phyloP scores from a whole-genome alignment of 2,113 vertebrate genomes.

The Nicator chloris region DNA sequence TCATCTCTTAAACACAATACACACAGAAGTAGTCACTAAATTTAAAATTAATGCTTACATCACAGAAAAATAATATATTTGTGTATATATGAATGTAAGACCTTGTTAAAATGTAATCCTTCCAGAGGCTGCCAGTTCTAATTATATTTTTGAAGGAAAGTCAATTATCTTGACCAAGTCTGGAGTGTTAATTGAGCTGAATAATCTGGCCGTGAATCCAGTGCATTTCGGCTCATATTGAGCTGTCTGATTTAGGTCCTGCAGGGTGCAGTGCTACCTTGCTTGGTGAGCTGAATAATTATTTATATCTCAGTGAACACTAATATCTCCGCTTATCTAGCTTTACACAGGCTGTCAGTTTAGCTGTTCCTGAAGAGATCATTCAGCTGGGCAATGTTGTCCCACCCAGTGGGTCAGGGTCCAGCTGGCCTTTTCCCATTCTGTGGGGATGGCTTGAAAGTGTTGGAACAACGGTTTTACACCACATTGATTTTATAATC shows the following conservation, averaged over 20 bases:
- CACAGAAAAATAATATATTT: background rate
- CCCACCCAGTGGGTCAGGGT: conserved; percentile 12
- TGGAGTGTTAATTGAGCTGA: conserved; percentile 41
- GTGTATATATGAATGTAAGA: background rate
- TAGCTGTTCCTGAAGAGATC: conserved; percentile 1
- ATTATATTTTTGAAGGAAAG: conserved; percentile 34
- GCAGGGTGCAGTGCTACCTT: conserved; percentile 52
- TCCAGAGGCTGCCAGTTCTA: background rate
- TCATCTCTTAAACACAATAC: background rate
- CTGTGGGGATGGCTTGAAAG: conserved; percentile 51
- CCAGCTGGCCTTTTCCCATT: conserved; percentile 38
- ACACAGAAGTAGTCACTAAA: background rate
- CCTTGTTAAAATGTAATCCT: background rate
- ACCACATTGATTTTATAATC: conserved; percentile 66
- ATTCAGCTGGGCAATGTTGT: conserved; percentile 7
- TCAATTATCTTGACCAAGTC: background rate
- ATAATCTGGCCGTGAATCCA: conserved; percentile 56
- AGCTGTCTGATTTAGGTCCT: conserved; percentile 49
- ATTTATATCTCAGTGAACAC: conserved; percentile 62
- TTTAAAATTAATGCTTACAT: background rate
- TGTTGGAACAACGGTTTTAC: conserved; percentile 50
- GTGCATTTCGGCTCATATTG: conserved; percentile 33
- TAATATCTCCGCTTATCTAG: conserved; percentile 60
- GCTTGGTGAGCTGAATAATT: conserved; percentile 59
- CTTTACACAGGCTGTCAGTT: conserved; percentile 55